Evolutionary conservation across 2,888 invertebrate genomes (phyloP), one percentile per base, ranked within the genome.

Genomic region (Drosophila peninsularis): DNA sequence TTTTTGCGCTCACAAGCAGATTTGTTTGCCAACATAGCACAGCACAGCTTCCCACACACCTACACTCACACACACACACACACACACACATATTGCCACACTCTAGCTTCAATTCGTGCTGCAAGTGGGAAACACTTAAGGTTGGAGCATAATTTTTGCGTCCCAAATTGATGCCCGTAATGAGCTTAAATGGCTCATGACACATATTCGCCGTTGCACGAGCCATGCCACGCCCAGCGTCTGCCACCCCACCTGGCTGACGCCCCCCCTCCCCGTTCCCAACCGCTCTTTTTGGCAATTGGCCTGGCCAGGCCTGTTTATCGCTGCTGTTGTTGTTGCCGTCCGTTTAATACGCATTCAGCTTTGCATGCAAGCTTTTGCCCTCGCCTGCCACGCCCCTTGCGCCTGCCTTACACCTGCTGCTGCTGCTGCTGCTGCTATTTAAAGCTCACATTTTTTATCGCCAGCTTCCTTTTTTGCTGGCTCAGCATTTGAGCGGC

Each of bases 161-260:
- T 80, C 81, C 88, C 87, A 90, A 90, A 90, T 90, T 90, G 89
- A 90, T 90, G 88, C 85, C 85, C 81, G 82, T 90, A 90, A 90
- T 90, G 88, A 90, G 90, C 90, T 90, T 90, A 90, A 90, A 90
- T 90, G 90, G 90, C 90, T 90, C 90, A 90, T 88, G 90, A 90
- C 88, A 90, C 90, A 90, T 90, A 88, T 88, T 80, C 68, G 71
- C 50, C 61, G 66, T 44, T 69, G 71, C 63, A 54, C 42, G 69
- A 57, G 13, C 42, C 30, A 45, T 30, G 27, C 37, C 44, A 34
- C 5, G 41, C 21, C 50, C 32, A 19, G n/a, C 11, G 7, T 3
- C 32, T 3, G 0, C 30, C 37, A 4, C 41, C 6, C 5, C 24
- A 24, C 24, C 24, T 24, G 24, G 5, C 24, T 2, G 24, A 4